A percentile compares a stretch with the other conserved stretches of the same genome.
Conservation (phyloP, 1,140 invertebrate genomes). For the Archivesica marissinica region DNA sequence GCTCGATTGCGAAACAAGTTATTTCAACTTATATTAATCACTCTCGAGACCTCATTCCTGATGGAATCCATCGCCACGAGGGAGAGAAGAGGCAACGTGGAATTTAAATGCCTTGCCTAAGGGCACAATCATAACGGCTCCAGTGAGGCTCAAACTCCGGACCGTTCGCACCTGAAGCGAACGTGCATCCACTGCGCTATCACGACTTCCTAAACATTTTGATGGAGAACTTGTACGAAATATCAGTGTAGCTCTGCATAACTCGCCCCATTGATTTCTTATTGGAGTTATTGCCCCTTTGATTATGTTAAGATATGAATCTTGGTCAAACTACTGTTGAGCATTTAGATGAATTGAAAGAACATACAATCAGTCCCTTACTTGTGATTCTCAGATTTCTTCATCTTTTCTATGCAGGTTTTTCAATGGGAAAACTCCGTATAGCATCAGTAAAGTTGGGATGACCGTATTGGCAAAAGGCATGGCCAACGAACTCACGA, state of each 20-base stretch:
- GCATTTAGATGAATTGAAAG: not conserved
- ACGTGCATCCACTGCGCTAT: too few species aligned
- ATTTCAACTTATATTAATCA: too few species aligned
- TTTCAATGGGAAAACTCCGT: constrained; percentile 78
- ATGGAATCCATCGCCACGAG: too few species aligned
- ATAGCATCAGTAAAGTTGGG: constrained; percentile 77
- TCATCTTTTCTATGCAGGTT: constrained; percentile 66
- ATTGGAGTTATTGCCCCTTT: not conserved
- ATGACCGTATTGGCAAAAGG: constrained; percentile 76
- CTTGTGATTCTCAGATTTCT: not conserved
- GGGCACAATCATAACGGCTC: too few species aligned
- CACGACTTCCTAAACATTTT: not conserved
- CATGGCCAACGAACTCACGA: constrained; percentile 72
- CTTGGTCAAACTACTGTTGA: not conserved
- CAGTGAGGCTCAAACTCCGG: too few species aligned
- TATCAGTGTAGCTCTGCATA: not conserved
- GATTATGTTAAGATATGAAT: not conserved
- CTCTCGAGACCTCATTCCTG: too few species aligned
- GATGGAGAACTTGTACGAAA: not conserved
- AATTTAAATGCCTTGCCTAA: too few species aligned
- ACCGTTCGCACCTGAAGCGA: too few species aligned
- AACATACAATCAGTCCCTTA: not conserved
- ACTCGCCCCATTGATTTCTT: not conserved
- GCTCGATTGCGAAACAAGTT: too few species aligned
- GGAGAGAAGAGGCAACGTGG: too few species aligned